Percentiles rank a stretch among this genome's conserved stretches.
Evolutionary conservation across 1,140 invertebrate genomes (phyloP).

Genomic region (Nymphalis io): DNA sequence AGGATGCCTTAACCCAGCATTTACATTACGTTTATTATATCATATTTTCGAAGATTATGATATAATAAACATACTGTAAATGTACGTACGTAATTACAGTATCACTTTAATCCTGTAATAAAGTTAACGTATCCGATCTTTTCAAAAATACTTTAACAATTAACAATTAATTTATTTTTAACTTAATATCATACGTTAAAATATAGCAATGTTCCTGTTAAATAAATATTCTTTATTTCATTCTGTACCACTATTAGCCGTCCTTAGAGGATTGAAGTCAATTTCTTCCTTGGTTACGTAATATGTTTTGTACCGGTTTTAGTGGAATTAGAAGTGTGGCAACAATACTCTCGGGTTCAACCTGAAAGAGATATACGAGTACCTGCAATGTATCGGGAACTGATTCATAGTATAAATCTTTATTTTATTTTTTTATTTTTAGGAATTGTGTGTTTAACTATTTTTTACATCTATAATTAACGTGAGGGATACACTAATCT

Average conservation of each 20-base stretch:
- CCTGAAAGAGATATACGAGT: not conserved
- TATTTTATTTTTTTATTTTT: not conserved
- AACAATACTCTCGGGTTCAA: slow-evolving; percentile 12
- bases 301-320: slow-evolving; percentile 33
- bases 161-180: not conserved
- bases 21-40: too few species aligned
- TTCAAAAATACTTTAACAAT: too few species aligned
- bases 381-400: slow-evolving; percentile 3
- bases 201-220: not conserved
- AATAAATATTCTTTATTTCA: not conserved
- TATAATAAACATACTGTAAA: too few species aligned
- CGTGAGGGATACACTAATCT: too few species aligned
- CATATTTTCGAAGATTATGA: too few species aligned
- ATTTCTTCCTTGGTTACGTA: slow-evolving; percentile 27
- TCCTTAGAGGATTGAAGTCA: slow-evolving; percentile 22
- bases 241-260: not conserved
- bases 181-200: too few species aligned
- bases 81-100: too few species aligned
- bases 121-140: too few species aligned
- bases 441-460: not conserved
- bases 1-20: too few species aligned
- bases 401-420: not conserved
- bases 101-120: too few species aligned
- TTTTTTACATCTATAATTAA: not conserved
- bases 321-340: slow-evolving; percentile 33